These are phyloP conservation scores for Epinotia brunnichana DNA, from an alignment of 2,888 invertebrate genomes.

Conservation along the genomic window DNA sequence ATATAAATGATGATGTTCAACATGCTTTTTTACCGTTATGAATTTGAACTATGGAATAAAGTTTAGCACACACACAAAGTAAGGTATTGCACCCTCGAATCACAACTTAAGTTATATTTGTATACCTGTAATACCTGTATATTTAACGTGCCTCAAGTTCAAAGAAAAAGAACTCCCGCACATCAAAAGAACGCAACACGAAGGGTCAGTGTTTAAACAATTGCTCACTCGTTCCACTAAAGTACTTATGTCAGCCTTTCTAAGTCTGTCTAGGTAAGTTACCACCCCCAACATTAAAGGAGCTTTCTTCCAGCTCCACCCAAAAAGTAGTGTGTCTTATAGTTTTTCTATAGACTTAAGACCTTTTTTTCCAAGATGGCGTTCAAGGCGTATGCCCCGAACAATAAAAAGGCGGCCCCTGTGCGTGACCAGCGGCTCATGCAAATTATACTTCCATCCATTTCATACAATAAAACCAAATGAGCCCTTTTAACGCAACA, in stretches of 20 bases:
- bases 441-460: constrained; percentile 81
- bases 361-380: background rate
- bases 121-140: no score
- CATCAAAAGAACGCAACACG: constrained; percentile 10
- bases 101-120: no score
- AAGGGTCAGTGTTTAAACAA: constrained; percentile 23
- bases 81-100: no score
- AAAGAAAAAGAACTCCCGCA: background rate
- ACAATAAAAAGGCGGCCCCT: constrained; percentile 75
- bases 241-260: constrained; percentile 41
- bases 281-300: constrained; percentile 66
- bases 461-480: constrained; percentile 82
- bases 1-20: no score
- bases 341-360: background rate
- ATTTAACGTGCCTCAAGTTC: background rate
- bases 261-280: constrained; percentile 51
- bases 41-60: no score
- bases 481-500: constrained; percentile 82
- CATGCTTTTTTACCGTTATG: no score
- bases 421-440: constrained; percentile 81
- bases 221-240: constrained; percentile 33
- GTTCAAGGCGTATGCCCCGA: constrained; percentile 65
- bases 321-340: background rate
- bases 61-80: no score
- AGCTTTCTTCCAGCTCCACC: constrained; percentile 51